Percentiles rank a stretch among this genome's conserved stretches.
These are phyloP conservation scores for Bagarius yarrelli DNA, from an alignment of 2,113 vertebrate species.

Conservation along the genomic window DNA sequence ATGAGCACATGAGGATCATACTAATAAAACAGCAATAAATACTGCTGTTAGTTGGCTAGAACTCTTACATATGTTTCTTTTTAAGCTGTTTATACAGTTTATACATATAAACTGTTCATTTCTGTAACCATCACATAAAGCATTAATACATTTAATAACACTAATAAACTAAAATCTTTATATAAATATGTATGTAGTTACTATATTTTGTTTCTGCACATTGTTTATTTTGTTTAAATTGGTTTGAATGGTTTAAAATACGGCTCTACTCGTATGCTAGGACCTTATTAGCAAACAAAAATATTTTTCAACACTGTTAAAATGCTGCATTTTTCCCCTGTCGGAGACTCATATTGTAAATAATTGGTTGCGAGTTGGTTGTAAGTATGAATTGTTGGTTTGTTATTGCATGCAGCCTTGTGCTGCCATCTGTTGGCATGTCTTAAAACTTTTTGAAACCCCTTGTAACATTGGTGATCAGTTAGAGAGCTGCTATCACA, in stretches of 20 bases:
- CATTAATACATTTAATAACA: background rate
- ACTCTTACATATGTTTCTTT: background rate
- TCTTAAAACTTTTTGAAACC: too few species aligned
- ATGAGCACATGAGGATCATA: slow-evolving; percentile 7
- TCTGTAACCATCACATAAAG: background rate
- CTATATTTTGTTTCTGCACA: background rate
- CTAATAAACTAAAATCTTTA: background rate
- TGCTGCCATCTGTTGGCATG: too few species aligned
- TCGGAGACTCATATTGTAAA: background rate
- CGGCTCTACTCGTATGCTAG: background rate
- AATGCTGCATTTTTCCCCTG: background rate
- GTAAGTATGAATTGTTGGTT: background rate
- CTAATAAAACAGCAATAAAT: slow-evolving; percentile 8
- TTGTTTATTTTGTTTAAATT: background rate
- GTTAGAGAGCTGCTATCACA: too few species aligned
- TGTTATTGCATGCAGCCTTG: too few species aligned
- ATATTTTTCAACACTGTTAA: background rate
- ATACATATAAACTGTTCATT: background rate
- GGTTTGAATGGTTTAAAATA: background rate
- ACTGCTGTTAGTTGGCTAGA: background rate
- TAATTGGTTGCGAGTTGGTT: too few species aligned
- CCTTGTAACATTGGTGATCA: background rate
- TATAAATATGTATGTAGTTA: background rate
- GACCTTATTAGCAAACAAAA: background rate
- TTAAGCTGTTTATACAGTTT: background rate